Evolutionary conservation across 1,140 invertebrate species (phyloP), one percentile per base, ranked within the genome.

Genomic region (Mactra quadrangularis): DNA sequence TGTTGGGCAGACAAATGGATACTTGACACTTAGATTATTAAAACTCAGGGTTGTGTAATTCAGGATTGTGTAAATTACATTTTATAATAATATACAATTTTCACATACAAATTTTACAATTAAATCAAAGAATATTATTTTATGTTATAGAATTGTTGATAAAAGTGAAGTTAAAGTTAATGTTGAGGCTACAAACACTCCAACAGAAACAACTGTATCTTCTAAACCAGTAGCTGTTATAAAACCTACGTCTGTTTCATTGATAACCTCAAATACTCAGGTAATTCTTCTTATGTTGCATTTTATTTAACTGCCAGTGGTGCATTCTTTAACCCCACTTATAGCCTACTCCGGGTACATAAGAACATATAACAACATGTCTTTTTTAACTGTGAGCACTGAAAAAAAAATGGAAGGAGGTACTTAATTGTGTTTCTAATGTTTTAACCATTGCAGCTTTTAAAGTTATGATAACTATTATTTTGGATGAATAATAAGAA

Each of bases 151-250:
- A n/a, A n/a, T n/a, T n/a, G n/a, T n/a, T n/a, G n/a, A n/a, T n/a
- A n/a, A n/a, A n/a, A n/a, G n/a, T n/a, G n/a, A n/a, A n/a, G n/a
- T n/a, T n/a, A n/a, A n/a, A n/a, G n/a, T n/a, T n/a, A n/a, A n/a
- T n/a, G n/a, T n/a, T n/a, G n/a, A n/a, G n/a, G n/a, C n/a, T n/a
- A n/a, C n/a, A n/a, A n/a, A n/a, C n/a, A n/a, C n/a, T n/a, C n/a
- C n/a, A n/a, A n/a, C n/a, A n/a, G n/a, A n/a, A n/a, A n/a, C 66
- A 70, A 52, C 50, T 15, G 45, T 57, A 4, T 60, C 33, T n/a
- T 55, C 60, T 41, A 78, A 78, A 38, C 76, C 78, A 47, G 68
- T 82, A 25, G 78, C 78, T 27, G 41, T 82, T 9, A 82, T 82
- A 13, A 82, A 82, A 62, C 78, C 78, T 6, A 82, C 66, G 59